Base-by-base conservation (phyloP, 1,140 invertebrate genomes). In the Zaprionus camerounensis region DNA sequence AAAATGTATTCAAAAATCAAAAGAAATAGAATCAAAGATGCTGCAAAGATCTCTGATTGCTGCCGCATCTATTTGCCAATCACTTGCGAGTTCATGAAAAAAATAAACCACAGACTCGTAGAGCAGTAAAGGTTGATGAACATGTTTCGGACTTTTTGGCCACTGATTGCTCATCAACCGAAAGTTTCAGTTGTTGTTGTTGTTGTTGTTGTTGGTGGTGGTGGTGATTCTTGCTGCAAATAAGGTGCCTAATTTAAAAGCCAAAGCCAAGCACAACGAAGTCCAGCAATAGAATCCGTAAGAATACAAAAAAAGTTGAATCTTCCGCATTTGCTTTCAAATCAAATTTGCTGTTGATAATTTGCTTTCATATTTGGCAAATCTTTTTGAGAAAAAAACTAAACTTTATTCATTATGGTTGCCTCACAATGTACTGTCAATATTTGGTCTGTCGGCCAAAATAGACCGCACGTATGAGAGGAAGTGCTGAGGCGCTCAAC, bases 231-330 rank as follows among this genome's bases (percentile, higher is more conserved):
- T 82, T 26, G 22, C 55, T 65, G 49, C 81, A 83, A 84, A 84
- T 81, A 88, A 71, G 84, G 81, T 80, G 72, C 78, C 78, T 84
- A 84, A 84, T 87, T 87, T 79, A 83, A 83, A 78, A 67, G 65
- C 61, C 68, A 68, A 71, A 59, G 20, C 36, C 36, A 71, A 61
- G 57, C 22, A 56, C 24, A 67, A 31, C 3, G 31, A 36, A 36
- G 22, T 22, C 28, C 26, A 51, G 36, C 36, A 28, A 41, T 12
- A 56, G 28, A 38, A 56, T 34, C 57, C 46, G 12, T 57, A 55
- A 83, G 70, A 83, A 80, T 66, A 38, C 31, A 59, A 64, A 41
- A 34, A 34, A 57, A 67, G n/a, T 72, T 65, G 31, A 46, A 87
- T 87, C 81, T 87, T 87, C 81, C 84, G 84, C 87, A 88, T 87